Evolutionary conservation across 2,797 vertebrate species (phyloP).

Genomic region (Anabas testudineus): DNA sequence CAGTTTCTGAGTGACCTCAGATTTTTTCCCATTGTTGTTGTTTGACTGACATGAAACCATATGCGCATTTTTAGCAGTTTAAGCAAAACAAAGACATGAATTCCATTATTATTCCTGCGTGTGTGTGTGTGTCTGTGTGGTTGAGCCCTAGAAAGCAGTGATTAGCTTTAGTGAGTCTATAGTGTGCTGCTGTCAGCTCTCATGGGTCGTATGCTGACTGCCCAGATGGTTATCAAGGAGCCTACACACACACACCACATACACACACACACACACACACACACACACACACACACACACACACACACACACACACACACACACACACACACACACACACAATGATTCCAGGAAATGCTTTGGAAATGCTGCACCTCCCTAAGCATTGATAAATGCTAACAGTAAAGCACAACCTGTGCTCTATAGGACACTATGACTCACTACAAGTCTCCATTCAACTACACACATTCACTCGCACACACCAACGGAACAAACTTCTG

Average conservation of each 20-base stretch:
- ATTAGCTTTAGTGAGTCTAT: slow-evolving; percentile 64
- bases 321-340: background rate
- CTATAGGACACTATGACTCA: background rate
- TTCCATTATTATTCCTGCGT: slow-evolving; percentile 13
- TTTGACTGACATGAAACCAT: background rate
- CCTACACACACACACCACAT: slow-evolving; percentile 11
- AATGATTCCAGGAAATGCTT: slow-evolving; percentile 54
- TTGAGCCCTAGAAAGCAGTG: slow-evolving; percentile 48
- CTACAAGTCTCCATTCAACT: background rate
- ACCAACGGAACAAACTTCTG: too few relatives aligned
- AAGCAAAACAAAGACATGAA: background rate
- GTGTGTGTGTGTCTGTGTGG: slow-evolving; percentile 29
- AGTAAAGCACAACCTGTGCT: slow-evolving; percentile 29
- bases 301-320: slow-evolving; percentile 10
- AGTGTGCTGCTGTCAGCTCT: slow-evolving; percentile 69
- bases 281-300: slow-evolving; percentile 32
- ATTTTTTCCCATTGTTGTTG: background rate
- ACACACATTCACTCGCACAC: background rate
- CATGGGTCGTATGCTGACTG: slow-evolving; percentile 52
- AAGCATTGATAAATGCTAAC: slow-evolving; percentile 17
- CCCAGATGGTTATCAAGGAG: slow-evolving; percentile 56
- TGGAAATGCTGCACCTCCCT: slow-evolving; percentile 43
- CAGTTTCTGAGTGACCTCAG: background rate
- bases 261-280: slow-evolving; percentile 1
- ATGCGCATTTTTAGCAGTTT: background rate